Conservation (phyloP, 1,140 invertebrate genomes). For the Trypoxylus dichotomus region DNA sequence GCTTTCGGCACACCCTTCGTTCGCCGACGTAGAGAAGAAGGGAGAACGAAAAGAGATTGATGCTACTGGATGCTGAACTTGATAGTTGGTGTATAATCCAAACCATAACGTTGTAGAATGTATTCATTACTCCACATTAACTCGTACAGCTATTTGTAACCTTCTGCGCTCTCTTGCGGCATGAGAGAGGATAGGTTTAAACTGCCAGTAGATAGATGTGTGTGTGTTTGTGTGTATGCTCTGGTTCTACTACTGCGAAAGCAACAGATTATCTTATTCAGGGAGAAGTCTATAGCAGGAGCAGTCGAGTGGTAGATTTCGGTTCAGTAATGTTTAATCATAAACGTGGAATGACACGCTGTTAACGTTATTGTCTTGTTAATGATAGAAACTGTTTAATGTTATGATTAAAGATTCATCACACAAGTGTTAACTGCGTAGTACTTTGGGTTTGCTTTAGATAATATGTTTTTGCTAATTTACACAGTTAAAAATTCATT, state of each 20-base stretch:
- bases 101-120: constrained; percentile 53
- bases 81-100: constrained; percentile 52
- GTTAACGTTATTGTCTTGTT: constrained; percentile 19
- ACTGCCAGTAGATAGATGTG: background rate
- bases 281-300: background rate
- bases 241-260: background rate
- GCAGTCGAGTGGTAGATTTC: constrained; percentile 1
- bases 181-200: background rate
- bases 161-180: constrained; percentile 11
- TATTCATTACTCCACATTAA: constrained; percentile 54
- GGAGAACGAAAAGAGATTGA: constrained; percentile 47
- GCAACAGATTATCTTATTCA: constrained; percentile 33
- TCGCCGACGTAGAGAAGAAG: background rate
- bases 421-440: background rate
- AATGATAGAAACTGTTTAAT: constrained; percentile 11
- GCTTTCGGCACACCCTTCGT: background rate
- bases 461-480: background rate
- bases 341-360: background rate
- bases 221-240: background rate
- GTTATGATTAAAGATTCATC: constrained; percentile 19
- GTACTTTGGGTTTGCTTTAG: background rate
- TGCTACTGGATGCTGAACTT: constrained; percentile 47
- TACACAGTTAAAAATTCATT: no score
- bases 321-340: constrained; percentile 16
- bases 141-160: constrained; percentile 49